Base-by-base conservation (phyloP, 2,113 vertebrate genomes). In the Psilopogon haemacephalus region DNA sequence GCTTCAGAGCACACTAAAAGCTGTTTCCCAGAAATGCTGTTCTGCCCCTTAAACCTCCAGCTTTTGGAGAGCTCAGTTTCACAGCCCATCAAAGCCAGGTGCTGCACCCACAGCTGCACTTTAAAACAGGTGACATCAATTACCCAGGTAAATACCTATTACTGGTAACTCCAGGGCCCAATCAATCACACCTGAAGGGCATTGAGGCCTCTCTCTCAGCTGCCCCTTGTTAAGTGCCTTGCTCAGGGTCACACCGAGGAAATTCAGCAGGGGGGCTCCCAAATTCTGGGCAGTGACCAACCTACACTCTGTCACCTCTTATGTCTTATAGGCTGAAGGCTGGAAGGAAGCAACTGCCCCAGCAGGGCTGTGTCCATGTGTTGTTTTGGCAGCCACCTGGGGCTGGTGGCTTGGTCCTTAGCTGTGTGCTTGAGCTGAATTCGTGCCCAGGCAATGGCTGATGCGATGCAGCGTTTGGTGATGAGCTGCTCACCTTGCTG, bases 161-260 rank as follows among this genome's bases (percentile, higher is more conserved):
- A 11, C 0, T 44, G 15, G 40, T 8, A 35, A 15, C 17, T 42
- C 30, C 12, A 5, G 55, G 30, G 26, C 8, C 28, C 38, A 8
- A 8, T 62, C 52, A 12, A 58, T 26, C 18, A 11, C 40, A 55
- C 4, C 23, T 70, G 64, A 26, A 28, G 37, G 60, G 6, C 30
- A 1, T 14, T 6, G 18, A 2, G 4, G 20, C 8, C 8, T 55
- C 12, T 26, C 4, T 2, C n/a, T 0, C 37, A 23, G 28, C 33
- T 33, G 67, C 27, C 23, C 46, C 40, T 15, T 3, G 5, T 9
- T 2, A 13, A 17, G 56, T 4, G 74, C 28, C 76, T 4, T 15
- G 17, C 48, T 27, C 24, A 5, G 52, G 28, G 64, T 65, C 50
- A 11, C 28, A 4, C 2, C 6, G 10, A 28, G 24, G 16, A 15